phyloP scores from a whole-genome alignment of 1,140 invertebrate species.

The Cydia amplana region DNA sequence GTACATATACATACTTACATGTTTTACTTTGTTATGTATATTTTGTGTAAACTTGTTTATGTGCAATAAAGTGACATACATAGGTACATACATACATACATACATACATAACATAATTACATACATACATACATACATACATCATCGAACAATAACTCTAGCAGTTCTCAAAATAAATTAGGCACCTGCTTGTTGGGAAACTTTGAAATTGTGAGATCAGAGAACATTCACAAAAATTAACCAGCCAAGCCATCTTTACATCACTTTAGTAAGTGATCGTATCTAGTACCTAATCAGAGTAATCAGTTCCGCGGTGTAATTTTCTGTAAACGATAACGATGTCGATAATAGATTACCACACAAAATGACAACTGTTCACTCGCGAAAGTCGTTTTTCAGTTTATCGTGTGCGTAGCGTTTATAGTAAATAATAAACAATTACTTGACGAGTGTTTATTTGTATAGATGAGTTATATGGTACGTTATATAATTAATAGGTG shows the following conservation, averaged over 20 bases:
- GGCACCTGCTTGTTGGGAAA: too few species aligned
- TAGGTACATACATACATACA: too few species aligned
- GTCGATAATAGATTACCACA: conserved; percentile 20
- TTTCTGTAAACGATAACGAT: conserved; percentile 22
- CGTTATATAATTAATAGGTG: too few species aligned
- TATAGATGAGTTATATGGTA: background rate
- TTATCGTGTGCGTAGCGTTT: background rate
- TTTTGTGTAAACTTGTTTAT: too few species aligned
- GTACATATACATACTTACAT: too few species aligned
- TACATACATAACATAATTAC: too few species aligned
- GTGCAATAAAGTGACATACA: too few species aligned
- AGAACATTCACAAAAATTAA: background rate
- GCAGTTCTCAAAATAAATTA: too few species aligned
- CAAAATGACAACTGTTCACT: conserved; percentile 1
- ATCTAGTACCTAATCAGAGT: background rate
- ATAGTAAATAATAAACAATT: background rate
- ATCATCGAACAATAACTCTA: too few species aligned
- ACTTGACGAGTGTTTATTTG: background rate
- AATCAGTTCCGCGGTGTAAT: conserved; percentile 28
- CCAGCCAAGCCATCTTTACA: background rate
- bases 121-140: too few species aligned
- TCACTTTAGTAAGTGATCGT: background rate
- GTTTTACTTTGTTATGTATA: too few species aligned
- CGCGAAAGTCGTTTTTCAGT: conserved; percentile 11
- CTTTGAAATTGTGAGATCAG: too few species aligned